phyloP scores from a whole-genome alignment of 2,113 vertebrate genomes.

The Oxygymnocypris stewartii region DNA sequence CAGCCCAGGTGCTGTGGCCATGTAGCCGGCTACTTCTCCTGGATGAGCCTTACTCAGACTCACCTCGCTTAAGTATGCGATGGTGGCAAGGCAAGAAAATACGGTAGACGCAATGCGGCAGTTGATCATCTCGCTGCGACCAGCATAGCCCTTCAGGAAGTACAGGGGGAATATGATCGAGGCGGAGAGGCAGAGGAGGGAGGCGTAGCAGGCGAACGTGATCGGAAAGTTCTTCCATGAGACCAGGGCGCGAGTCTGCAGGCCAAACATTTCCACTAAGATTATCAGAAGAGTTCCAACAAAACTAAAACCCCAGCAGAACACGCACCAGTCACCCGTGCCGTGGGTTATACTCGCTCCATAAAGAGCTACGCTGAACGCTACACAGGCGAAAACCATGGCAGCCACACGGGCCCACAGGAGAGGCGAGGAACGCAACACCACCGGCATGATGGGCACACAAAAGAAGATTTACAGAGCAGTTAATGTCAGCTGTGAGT shows the following conservation, averaged over 20 bases:
- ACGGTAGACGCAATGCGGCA: conserved; percentile 77
- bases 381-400: conserved; percentile 80
- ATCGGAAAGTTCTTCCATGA: conserved; percentile 92
- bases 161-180: conserved; percentile 86
- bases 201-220: conserved; percentile 85
- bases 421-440: conserved; percentile 74
- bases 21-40: conserved; percentile 86
- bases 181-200: conserved; percentile 85
- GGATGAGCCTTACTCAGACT: conserved; percentile 83
- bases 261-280: conserved; percentile 79
- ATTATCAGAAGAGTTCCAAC: conserved; percentile 80
- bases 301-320: conserved; percentile 90
- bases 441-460: conserved; percentile 72
- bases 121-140: conserved; percentile 41
- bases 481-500: background rate
- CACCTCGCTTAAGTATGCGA: conserved; percentile 83
- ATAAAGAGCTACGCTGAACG: conserved; percentile 84
- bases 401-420: conserved; percentile 82
- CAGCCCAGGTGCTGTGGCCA: conserved; percentile 86
- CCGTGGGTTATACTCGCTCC: conserved; percentile 40
- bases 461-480: conserved; percentile 4
- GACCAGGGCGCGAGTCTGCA: conserved; percentile 79
- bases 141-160: conserved; percentile 65
- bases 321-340: conserved; percentile 83
- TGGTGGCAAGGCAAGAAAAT: conserved; percentile 84